Percentiles rank a stretch among this genome's conserved stretches.
phyloP scores from a whole-genome alignment of 1,140 invertebrate species.

The Ceratosolen solmsi region DNA sequence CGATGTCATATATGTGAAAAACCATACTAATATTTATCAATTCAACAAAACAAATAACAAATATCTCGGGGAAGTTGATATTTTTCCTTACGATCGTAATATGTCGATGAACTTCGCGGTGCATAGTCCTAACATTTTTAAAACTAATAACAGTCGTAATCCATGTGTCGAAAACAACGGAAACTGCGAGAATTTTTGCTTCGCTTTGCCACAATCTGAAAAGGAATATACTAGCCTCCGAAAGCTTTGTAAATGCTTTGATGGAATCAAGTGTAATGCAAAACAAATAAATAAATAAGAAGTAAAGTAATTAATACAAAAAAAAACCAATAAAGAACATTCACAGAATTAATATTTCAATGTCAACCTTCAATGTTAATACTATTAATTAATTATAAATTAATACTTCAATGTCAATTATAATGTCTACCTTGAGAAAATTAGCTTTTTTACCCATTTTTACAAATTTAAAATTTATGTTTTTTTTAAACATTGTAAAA shows the following conservation, averaged over 20 bases:
- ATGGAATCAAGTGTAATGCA: constrained; percentile 33
- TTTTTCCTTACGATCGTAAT: constrained; percentile 14
- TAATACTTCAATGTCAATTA: too few relatives aligned
- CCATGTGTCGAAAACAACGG: constrained; percentile 36
- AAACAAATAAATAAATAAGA: too few relatives aligned
- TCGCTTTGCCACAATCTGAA: not conserved
- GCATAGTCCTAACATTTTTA: not conserved
- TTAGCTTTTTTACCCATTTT: too few relatives aligned
- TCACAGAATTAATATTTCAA: not conserved
- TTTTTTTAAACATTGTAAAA: too few relatives aligned
- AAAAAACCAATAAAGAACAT: not conserved
- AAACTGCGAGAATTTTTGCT: constrained; percentile 45
- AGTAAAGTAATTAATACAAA: too few relatives aligned
- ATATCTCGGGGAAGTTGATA: not conserved
- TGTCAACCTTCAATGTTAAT: too few relatives aligned
- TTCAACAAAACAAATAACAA: constrained; percentile 1
- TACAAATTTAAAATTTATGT: too few relatives aligned
- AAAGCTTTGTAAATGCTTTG: constrained; percentile 27
- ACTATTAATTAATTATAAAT: too few relatives aligned
- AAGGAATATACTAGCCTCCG: not conserved
- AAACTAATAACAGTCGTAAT: not conserved
- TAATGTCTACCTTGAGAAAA: too few relatives aligned
- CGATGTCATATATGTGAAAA: not conserved
- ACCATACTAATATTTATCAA: not conserved
- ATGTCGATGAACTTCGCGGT: constrained; percentile 7